Evolutionary conservation across 2,797 vertebrate species (phyloP), one percentile per base, ranked within the genome.

Genomic region (Schizopygopsis malacanthus): DNA sequence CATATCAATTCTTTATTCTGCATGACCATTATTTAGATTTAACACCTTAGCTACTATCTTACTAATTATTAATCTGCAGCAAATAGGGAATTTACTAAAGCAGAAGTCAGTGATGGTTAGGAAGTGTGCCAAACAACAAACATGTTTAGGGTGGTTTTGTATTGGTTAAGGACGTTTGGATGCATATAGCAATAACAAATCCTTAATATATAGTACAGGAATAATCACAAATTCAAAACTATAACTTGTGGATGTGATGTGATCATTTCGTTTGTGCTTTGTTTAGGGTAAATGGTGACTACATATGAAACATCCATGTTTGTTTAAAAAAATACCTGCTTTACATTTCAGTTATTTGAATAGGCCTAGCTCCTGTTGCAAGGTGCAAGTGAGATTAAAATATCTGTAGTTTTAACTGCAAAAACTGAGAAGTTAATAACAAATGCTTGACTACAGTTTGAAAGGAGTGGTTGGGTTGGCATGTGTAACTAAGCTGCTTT

Each of bases 311-410:
- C 22, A 72, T n/a, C 12, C 20, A n/a, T 59, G 12, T 11, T n/a
- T 37, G 37, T 15, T 15, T 79, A 13, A 18, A 43, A 43, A 63
- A 61, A 25, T 2, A 59, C 3, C 41, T 75, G 0, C 6, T 76
- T 83, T 83, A 33, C 56, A 65, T 76, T 63, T 50, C 20, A 50
- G 18, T 39, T 12, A 76, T 76, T 83, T 83, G 41, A 83, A 83
- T 75, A 12, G 25, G n/a, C 13, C 6, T 63, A 6, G 52, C 47
- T 73, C 41, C n/a, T 47, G 15, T 1, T 76, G 18, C 7, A 72
- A 12, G 18, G n/a, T 45, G 25, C 20, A 39, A 16, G 7, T 45
- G 50, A 45, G 10, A 5, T 28, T 4, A 33, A 10, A 6, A n/a
- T 33, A 10, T 15, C 45, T 15, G 22, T 50, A 28, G 16, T 25